A percentile compares a stretch with the other conserved stretches of the same genome.
Evolutionary conservation across 1,140 invertebrate genomes (phyloP).

Genomic region (Zaprionus ornatus): DNA sequence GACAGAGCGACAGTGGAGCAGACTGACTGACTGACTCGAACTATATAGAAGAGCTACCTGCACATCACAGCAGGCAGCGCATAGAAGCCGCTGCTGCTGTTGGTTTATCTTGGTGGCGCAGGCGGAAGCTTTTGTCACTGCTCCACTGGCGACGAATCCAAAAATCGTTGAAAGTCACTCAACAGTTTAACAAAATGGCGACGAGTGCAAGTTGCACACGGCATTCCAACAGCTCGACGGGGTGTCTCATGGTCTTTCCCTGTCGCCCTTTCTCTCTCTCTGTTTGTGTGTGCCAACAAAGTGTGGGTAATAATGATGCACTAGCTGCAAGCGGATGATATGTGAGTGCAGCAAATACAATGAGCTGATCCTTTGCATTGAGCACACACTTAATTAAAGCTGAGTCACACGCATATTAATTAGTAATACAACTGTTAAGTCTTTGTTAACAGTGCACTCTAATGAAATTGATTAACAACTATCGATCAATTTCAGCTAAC

Average conservation of each 20-base stretch:
- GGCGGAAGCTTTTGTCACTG: constrained; percentile 66
- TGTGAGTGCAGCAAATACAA: neutral
- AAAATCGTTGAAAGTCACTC: constrained; percentile 80
- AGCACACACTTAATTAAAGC: neutral
- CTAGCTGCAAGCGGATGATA: neutral
- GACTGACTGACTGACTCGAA: constrained; percentile 1
- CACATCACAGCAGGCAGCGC: constrained; percentile 19
- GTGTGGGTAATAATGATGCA: neutral
- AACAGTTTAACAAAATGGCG: constrained; percentile 69
- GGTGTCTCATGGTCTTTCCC: neutral
- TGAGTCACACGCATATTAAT: neutral
- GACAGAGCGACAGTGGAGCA: neutral
- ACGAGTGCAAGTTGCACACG: constrained; percentile 15
- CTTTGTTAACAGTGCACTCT: neutral
- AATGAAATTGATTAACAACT: no score
- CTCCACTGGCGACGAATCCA: constrained; percentile 52
- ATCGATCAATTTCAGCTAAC: no score
- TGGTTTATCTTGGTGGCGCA: constrained; percentile 66
- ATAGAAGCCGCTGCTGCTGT: neutral
- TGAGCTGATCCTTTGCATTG: neutral
- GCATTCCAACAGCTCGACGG: neutral
- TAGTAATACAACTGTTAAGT: no score
- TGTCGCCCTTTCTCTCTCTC: neutral
- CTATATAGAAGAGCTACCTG: neutral
- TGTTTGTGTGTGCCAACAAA: neutral